Evolutionary conservation across 2,113 vertebrate species (phyloP).

Genomic region (Gnathonemus longibarbis): DNA sequence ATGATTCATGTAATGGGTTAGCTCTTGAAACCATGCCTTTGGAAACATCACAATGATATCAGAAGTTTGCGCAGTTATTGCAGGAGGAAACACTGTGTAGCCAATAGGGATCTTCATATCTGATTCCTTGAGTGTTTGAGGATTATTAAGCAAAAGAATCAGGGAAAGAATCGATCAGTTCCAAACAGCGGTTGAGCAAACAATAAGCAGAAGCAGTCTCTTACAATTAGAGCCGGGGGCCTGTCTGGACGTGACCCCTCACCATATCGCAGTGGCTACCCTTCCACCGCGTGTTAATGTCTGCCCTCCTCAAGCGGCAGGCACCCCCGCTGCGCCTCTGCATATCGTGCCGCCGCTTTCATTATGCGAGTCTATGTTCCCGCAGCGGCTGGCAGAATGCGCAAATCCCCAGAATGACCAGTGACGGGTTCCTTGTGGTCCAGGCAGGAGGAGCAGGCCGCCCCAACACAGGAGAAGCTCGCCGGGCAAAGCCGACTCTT

Average conservation of each 20-base stretch:
- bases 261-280: background rate
- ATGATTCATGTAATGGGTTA: background rate
- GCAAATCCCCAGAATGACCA: background rate
- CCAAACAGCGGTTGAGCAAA: background rate
- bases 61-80: background rate
- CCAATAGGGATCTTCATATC: background rate
- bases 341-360: background rate
- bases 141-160: background rate
- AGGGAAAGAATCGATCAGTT: background rate
- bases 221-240: background rate
- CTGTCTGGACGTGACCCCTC: background rate
- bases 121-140: background rate
- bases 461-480: background rate
- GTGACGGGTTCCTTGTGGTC: background rate
- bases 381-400: constrained; percentile 7
- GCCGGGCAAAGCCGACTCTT: constrained; percentile 19
- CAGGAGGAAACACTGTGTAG: background rate
- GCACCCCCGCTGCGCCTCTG: background rate
- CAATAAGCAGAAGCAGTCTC: background rate
- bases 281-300: background rate
- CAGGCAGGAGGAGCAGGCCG: constrained; percentile 1
- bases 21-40: background rate
- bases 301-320: background rate
- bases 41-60: background rate
- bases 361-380: constrained; percentile 18